Conservation (phyloP, 2,113 vertebrate genomes). For the Muntiacus reevesi region DNA sequence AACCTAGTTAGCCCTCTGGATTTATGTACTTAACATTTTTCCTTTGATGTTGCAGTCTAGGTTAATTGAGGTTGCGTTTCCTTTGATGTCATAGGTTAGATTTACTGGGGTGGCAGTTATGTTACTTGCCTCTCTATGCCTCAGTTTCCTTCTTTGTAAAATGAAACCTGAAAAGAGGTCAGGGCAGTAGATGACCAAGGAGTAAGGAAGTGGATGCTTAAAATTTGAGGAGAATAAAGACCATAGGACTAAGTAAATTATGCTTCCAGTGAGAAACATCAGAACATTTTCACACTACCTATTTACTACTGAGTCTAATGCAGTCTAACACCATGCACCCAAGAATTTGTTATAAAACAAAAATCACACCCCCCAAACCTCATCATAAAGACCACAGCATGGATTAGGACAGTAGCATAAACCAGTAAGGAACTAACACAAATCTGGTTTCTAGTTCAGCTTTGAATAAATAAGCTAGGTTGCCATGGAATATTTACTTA, state of each 20-base stretch:
- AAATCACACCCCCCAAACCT: not conserved
- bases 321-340: not conserved
- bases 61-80: not conserved
- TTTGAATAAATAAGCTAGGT: not conserved
- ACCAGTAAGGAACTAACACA: not conserved
- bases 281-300: not conserved
- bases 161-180: not conserved
- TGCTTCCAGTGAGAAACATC: slow-evolving; percentile 19
- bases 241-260: not conserved
- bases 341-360: not conserved
- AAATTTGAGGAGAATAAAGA: not conserved
- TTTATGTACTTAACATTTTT: not conserved
- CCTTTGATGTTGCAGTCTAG: not conserved
- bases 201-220: not conserved
- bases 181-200: not conserved
- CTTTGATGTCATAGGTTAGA: not conserved
- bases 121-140: not conserved
- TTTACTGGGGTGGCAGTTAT: not conserved
- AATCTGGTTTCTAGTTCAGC: not conserved
- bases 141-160: slow-evolving; percentile 1
- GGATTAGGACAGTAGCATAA: not conserved
- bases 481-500: not conserved
- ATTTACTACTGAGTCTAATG: not conserved
- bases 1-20: not conserved
- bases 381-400: not conserved